Base-by-base conservation (phyloP, 1,140 invertebrate species). In the Tachypleus tridentatus region DNA sequence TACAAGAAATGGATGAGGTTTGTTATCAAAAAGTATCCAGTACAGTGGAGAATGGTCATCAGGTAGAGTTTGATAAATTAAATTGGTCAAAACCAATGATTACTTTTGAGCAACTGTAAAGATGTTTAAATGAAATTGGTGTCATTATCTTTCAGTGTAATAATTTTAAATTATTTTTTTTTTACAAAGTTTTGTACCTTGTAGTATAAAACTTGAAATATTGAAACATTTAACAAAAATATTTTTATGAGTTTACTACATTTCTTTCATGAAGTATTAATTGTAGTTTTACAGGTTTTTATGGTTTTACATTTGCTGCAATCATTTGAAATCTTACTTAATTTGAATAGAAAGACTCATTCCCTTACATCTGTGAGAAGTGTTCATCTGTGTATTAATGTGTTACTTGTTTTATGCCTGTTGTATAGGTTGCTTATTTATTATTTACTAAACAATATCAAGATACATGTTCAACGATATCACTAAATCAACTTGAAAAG, bases 11-110 rank as follows among this genome's bases (percentile, higher is more conserved):
- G 89, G 94, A 99, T 77, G 81, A 85, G 60, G 84, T 94, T 69
- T 97, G 93, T 76, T 98, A 97, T 77, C 88, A 97, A 47, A 93
- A 98, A 82, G 89, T 93, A 4, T 70, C 86, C 0, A 84, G 91
- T 9, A 89, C 93, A 82, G 85, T 98, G 2, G 82, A 84, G 70
- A 85, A 89, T 72, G 93, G 91, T 0, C 88, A 98, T 76, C 96
- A 99, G 80, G 84, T 86, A 73, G 64, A 69, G 58, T 51, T 73
- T 51, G 4, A 49, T 58, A 9, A 4, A 4, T 51, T 58, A 3
- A 60, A 48, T 63, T 51, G 52, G 49, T 51, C n/a, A 8, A 8
- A 49, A 29, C 29, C 29, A 29, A 4, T 47, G 10, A 29, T 62
- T 61, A 54, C 47, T 11, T 66, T 11, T 61, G 9, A 57, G 29